These are phyloP conservation scores for Zosterops japonicus DNA, from an alignment of 2,113 vertebrate genomes.

Conservation along the genomic window DNA sequence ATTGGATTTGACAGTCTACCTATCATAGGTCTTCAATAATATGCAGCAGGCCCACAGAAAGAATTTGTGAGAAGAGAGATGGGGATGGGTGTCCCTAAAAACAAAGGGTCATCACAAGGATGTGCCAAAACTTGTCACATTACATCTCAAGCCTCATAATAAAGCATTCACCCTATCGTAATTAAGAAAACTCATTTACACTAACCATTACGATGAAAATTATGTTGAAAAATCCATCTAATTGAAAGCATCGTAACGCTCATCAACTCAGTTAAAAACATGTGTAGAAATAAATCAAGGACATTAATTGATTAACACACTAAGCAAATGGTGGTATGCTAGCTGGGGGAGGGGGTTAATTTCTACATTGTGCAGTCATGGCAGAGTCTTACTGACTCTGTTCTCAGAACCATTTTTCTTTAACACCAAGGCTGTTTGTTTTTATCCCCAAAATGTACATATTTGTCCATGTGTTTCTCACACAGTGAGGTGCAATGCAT, in stretches of 20 bases:
- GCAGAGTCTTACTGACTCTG: not conserved
- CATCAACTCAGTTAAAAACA: not conserved
- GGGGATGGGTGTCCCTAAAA: not conserved
- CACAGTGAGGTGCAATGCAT: not conserved
- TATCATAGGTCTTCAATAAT: not conserved
- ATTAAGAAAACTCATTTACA: slow-evolving; percentile 29
- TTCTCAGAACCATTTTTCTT: not conserved
- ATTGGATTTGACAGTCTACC: not conserved
- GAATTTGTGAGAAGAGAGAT: not conserved
- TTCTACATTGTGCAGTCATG: not conserved
- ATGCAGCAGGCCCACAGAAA: not conserved
- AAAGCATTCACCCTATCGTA: not conserved
- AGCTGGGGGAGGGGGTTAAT: not conserved
- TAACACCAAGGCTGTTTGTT: not conserved
- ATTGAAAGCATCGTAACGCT: not conserved
- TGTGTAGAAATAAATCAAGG: slow-evolving; percentile 8
- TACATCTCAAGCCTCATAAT: not conserved
- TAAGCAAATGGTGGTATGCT: not conserved
- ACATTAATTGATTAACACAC: slow-evolving; percentile 20
- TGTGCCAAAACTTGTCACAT: not conserved
- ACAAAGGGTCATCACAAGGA: not conserved
- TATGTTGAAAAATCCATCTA: not conserved
- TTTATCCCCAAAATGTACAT: not conserved
- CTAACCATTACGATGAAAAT: not conserved
- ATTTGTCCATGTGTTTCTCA: not conserved